Base-by-base conservation (phyloP, 2,113 vertebrate genomes). In the Halichoerus grypus region DNA sequence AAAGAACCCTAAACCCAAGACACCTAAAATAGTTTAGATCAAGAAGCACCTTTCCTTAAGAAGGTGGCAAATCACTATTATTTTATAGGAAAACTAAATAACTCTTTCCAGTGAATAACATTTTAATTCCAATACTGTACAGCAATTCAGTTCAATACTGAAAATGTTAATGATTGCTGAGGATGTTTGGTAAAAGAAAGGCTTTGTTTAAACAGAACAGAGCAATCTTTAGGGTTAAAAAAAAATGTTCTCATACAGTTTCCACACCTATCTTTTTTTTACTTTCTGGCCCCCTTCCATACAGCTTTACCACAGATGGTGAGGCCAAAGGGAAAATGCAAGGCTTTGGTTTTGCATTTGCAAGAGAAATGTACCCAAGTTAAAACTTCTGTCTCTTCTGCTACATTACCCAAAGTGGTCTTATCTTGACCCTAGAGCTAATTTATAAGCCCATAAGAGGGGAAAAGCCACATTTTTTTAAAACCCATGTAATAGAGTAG, bases 251-350 rank as follows among this genome's bases (percentile, higher is more conserved):
- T 81, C 31, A 5, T 88, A 55, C 6, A 31, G 21, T 83, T 97
- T 92, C 97, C 77, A 96, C 18, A 94, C 19, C 39, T 97, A 55
- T 77, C 46, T 93, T 42, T 91, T 49, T 76, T 80, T 61, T 55
- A 46, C 63, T 96, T 83, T 36, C 77, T 96, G 93, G 91, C 53
- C 4, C 77, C n/a, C 59, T 88, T 97, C 91, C 97, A 95, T 1
- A 67, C 85, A 98, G 46, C 85, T 98, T 96, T 94, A 82, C 77
- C 82, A 51, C 96, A 97, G 80, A 91, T 95, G 95, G 59, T 61
- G 76, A 82, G 61, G 84, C 88, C 93, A 65, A 0, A 11, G 53
- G 85, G 33, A 89, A 36, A 77, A 89, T 33, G 10, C 65, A 91
- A 39, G 53, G 16, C 11, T 91, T 93, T 24, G 51, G 53, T 21